Conservation (phyloP, 2,113 vertebrate species). For the Meriones unguiculatus region DNA sequence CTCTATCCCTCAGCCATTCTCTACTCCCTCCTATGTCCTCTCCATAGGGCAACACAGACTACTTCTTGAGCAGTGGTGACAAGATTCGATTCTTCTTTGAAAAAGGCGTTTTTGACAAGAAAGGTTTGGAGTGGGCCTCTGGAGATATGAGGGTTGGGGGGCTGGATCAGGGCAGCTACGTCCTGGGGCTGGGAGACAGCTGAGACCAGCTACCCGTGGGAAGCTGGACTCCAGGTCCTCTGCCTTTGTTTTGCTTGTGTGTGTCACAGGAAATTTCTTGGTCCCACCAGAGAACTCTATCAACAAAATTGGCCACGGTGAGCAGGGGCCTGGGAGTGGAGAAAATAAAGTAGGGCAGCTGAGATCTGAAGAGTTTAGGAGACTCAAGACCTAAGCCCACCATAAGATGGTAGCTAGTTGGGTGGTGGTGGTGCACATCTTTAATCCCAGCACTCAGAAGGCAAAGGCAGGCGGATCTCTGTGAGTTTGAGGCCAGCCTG, state of each 20-base stretch:
- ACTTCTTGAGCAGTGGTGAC: constrained; percentile 97
- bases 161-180: fast-evolving
- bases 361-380: background rate
- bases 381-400: background rate
- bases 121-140: constrained; percentile 86
- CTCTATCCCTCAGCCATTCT: background rate
- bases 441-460: background rate
- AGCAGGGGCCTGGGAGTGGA: constrained; percentile 43
- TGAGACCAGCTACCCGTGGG: background rate
- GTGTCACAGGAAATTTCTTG: constrained; percentile 91
- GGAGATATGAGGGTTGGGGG: background rate
- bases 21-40: background rate
- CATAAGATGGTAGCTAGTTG: background rate
- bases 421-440: background rate
- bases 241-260: background rate
- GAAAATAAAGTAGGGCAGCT: background rate
- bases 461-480: background rate
- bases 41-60: constrained; percentile 93
- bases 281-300: constrained; percentile 91
- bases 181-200: background rate
- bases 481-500: background rate
- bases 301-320: constrained; percentile 98
- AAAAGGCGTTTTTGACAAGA: constrained; percentile 94
- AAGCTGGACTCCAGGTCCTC: background rate
- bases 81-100: constrained; percentile 99